These are phyloP conservation scores for Lophura nycthemera DNA, from an alignment of 2,113 vertebrate genomes.

Conservation along the genomic window DNA sequence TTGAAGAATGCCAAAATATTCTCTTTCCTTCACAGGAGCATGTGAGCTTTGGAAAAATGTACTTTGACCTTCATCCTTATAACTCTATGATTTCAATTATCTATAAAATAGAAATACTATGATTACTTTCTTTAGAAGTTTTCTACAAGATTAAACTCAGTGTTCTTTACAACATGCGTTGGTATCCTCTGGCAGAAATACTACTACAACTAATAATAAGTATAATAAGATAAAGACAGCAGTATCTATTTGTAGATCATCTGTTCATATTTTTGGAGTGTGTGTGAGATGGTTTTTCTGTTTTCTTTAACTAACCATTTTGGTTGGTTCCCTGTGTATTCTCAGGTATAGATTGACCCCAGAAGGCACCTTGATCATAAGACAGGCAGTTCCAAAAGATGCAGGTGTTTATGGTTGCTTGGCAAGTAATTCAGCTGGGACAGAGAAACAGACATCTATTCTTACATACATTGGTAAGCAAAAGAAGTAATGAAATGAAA, in stretches of 20 bases:
- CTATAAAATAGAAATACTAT: not conserved
- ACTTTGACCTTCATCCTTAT: fast-evolving
- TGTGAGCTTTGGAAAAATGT: not conserved
- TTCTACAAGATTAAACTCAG: not conserved
- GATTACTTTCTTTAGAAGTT: not conserved
- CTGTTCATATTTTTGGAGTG: not conserved
- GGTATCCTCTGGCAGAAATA: not conserved
- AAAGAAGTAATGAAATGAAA: not conserved
- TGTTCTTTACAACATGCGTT: not conserved
- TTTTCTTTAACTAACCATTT: not conserved
- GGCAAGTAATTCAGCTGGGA: conserved; percentile 92
- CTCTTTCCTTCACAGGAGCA: not conserved
- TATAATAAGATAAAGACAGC: not conserved
- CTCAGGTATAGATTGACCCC: conserved; percentile 85
- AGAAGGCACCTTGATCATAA: conserved; percentile 89
- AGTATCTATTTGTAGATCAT: not conserved
- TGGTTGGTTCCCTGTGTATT: not conserved
- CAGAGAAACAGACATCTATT: conserved; percentile 81
- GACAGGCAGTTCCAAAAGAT: conserved; percentile 82
- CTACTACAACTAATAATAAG: not conserved
- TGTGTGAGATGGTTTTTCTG: not conserved
- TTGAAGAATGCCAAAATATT: not conserved
- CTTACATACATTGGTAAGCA: conserved; percentile 87
- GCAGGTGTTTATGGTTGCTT: conserved; percentile 90
- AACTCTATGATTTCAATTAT: not conserved